phyloP scores from a whole-genome alignment of 2,797 vertebrate genomes.

The Pangasius sanitwongsei region DNA sequence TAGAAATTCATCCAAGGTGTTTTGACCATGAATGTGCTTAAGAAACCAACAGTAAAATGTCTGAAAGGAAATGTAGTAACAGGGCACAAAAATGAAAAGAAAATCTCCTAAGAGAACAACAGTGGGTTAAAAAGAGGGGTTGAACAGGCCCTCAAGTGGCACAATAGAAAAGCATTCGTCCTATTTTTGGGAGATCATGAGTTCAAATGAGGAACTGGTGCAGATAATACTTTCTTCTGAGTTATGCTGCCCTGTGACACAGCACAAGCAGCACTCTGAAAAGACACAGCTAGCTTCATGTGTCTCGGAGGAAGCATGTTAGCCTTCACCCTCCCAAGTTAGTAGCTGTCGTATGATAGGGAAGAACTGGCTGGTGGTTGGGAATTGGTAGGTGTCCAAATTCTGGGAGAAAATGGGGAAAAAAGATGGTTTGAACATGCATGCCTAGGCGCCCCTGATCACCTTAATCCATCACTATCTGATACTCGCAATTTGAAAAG shows the following conservation, averaged over 20 bases:
- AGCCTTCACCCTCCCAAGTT: neutral
- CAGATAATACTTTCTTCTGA: neutral
- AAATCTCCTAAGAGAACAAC: neutral
- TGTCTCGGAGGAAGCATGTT: neutral
- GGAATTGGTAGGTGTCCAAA: neutral
- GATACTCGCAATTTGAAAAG: neutral
- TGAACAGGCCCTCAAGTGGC: neutral
- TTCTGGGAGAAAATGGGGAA: neutral
- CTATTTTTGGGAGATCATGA: neutral
- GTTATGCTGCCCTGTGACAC: neutral
- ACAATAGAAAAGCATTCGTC: neutral
- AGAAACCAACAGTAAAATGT: neutral
- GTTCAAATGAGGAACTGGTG: neutral
- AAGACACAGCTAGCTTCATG: neutral
- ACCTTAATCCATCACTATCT: neutral
- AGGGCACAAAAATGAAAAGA: constrained; percentile 2
- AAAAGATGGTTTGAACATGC: neutral
- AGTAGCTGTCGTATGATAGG: neutral
- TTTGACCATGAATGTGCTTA: neutral
- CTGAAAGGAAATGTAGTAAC: neutral
- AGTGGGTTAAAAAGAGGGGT: neutral
- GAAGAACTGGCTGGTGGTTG: neutral
- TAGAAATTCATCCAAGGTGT: neutral
- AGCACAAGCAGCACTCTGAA: neutral
- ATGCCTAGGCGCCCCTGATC: neutral